Evolutionary conservation across 2,888 invertebrate genomes (phyloP), one percentile per base, ranked within the genome.

Genomic region (Ormyrus thymus): DNA sequence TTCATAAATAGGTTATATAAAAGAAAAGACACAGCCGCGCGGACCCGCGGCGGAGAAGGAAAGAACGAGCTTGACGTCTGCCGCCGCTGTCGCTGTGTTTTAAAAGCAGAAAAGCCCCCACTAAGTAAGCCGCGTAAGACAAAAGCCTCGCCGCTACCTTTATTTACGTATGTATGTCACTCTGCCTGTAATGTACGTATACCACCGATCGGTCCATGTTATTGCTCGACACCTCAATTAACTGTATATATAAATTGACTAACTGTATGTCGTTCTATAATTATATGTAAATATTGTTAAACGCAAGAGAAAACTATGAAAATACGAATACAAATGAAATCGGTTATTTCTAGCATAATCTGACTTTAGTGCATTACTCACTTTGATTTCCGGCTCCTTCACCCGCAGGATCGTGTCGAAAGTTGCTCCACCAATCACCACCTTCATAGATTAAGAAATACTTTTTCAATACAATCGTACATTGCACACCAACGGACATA

Each of bases 391-490:
- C 51, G 92, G 91, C 69, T 94, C 94, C 13, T 92, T 90, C 59
- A 95, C 89, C 72, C 92, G 92, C 74, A 94, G 92, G 0, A 94
- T 93, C 74, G 94, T 93, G 87, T 97, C 97, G 77, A 96, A 90
- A 82, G 95, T 94, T 7, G 95, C 94, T 5, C 95, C 97, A 0
- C 97, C 97, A 80, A 97, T 93, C 29, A 97, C 93, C 13, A 95
- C 91, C 90, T 94, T 78, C 46, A 65, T 53, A 74, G 15, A 70
- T 66, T 9, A 74, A 76, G 11, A 62, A 51, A 77, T 43, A 59
- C 13, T 58, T 61, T 75, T 75, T 75, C 51, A 70, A 70, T 29
- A 68, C 55, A 59, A 59, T 13, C 46, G 11, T 69, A 8, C 62
- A 15, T 29, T 29, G 3, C 4, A 29, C 29, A 29, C 29, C 29